These are phyloP conservation scores for Malacosoma neustria DNA, from an alignment of 2,888 invertebrate genomes.

Conservation along the genomic window DNA sequence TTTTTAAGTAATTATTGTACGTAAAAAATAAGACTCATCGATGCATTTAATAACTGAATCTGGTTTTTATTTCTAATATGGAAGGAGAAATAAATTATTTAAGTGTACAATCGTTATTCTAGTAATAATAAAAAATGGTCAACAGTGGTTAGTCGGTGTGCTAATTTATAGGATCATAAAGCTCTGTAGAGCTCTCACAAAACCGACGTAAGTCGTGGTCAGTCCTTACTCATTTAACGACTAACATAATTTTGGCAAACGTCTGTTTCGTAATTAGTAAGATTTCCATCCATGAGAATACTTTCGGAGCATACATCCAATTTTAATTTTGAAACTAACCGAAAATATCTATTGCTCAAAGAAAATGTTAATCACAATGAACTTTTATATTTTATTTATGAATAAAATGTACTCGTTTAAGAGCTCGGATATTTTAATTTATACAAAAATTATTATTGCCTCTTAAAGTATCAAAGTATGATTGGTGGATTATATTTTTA, in stretches of 20 bases:
- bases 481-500: too few species aligned
- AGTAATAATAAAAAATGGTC: conserved; percentile 9
- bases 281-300: not conserved
- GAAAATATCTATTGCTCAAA: too few species aligned
- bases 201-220: not conserved
- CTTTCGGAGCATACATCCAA: too few species aligned
- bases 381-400: too few species aligned
- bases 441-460: too few species aligned
- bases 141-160: conserved; percentile 8
- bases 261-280: not conserved
- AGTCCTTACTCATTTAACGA: not conserved
- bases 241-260: not conserved
- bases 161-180: not conserved
- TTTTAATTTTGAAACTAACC: too few species aligned
- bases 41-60: not conserved
- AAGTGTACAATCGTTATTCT: conserved; percentile 13
- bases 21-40: not conserved
- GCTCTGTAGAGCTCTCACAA: not conserved
- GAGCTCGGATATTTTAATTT: too few species aligned
- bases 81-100: conserved; percentile 15
- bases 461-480: too few species aligned
- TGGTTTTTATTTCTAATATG: conserved; percentile 1
- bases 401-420: too few species aligned
- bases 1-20: conserved; percentile 54
- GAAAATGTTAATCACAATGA: too few species aligned